Evolutionary conservation across 2,113 vertebrate genomes (phyloP).

Genomic region (Hippocampus barbouri): DNA sequence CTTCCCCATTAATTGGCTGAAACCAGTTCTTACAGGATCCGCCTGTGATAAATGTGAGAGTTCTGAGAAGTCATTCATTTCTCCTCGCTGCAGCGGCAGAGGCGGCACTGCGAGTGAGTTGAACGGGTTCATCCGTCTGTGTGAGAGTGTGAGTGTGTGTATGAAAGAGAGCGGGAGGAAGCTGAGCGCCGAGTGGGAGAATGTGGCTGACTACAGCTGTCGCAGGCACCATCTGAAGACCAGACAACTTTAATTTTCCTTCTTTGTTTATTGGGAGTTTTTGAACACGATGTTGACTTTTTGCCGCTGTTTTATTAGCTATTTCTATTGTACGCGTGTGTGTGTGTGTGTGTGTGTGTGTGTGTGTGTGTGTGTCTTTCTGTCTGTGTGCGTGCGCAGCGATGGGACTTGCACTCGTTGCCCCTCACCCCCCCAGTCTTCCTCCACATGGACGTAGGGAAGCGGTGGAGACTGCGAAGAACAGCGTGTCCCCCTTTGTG

Average conservation of each 20-base stretch:
- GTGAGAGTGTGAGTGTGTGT: slow-evolving; percentile 40
- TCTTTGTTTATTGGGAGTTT: background rate
- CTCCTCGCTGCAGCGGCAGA: slow-evolving; percentile 70
- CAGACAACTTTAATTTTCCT: slow-evolving; percentile 46
- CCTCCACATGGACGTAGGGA: slow-evolving; percentile 53
- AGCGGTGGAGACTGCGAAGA: slow-evolving; percentile 60
- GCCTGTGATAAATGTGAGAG: slow-evolving; percentile 97
- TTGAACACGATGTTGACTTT: background rate
- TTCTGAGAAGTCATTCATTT: slow-evolving; percentile 99
- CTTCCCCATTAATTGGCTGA: slow-evolving; percentile 99
- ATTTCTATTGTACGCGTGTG: background rate
- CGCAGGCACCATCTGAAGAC: slow-evolving; percentile 43
- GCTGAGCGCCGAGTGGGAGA: slow-evolving; percentile 47
- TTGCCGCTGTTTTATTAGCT: slow-evolving; percentile 24
- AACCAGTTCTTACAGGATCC: slow-evolving; percentile 99
- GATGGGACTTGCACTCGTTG: slow-evolving; percentile 54
- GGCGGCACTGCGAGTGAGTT: slow-evolving; percentile 73
- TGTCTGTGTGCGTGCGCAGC: slow-evolving; percentile 11
- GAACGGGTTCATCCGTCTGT: slow-evolving; percentile 62
- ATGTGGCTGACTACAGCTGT: slow-evolving; percentile 53
- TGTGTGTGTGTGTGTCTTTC: slow-evolving; percentile 4
- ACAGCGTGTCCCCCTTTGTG: slow-evolving; percentile 66
- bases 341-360: too few species aligned
- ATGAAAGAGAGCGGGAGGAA: slow-evolving; percentile 29
- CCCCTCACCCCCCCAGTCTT: slow-evolving; percentile 29